These are phyloP conservation scores for Ennomos quercinarius DNA, from an alignment of 2,888 invertebrate genomes.

Conservation along the genomic window DNA sequence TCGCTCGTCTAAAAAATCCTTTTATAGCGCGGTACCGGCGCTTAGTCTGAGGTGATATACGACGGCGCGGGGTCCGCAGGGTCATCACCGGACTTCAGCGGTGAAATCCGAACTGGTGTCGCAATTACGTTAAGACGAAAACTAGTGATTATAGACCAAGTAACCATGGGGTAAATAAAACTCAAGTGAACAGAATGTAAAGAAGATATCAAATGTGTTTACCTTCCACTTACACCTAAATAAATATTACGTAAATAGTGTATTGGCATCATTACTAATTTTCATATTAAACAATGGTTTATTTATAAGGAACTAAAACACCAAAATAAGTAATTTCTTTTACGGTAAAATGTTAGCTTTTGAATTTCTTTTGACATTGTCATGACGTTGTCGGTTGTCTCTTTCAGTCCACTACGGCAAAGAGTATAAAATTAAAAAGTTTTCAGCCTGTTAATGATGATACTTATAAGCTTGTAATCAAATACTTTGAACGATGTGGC, in stretches of 20 bases:
- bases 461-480: neutral
- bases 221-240: conserved; percentile 6
- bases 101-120: conserved; percentile 30
- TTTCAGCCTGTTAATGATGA: conserved; percentile 3
- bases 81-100: conserved; percentile 61
- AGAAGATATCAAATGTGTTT: neutral
- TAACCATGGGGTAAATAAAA: too few species aligned
- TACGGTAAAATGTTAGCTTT: conserved; percentile 65
- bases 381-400: conserved; percentile 12
- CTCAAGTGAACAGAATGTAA: too few species aligned
- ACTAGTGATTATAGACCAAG: too few species aligned
- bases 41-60: conserved; percentile 74
- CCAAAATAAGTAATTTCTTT: conserved; percentile 56
- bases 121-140: too few species aligned
- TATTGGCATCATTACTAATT: conserved; percentile 35
- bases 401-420: neutral
- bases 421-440: neutral
- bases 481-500: too few species aligned
- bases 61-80: conserved; percentile 71
- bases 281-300: conserved; percentile 45
- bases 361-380: conserved; percentile 63
- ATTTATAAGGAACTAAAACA: conserved; percentile 30
- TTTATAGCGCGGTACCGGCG: conserved; percentile 69
- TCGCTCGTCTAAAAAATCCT: conserved; percentile 67
- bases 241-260: conserved; percentile 4